Conservation (phyloP, 2,113 vertebrate genomes). For the Amphiprion percula region DNA sequence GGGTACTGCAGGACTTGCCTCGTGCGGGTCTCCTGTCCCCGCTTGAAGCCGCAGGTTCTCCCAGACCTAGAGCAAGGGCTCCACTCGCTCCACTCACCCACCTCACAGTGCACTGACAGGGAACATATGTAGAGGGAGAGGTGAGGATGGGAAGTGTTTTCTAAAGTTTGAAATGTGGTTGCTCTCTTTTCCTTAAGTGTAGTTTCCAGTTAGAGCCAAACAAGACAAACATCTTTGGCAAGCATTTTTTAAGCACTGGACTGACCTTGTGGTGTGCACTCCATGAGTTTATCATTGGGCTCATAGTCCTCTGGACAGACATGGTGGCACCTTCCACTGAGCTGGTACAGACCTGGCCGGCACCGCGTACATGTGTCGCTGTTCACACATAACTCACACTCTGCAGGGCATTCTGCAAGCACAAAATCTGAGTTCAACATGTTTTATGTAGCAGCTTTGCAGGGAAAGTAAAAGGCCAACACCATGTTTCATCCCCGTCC, state of each 20-base stretch:
- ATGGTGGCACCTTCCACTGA: constrained; percentile 93
- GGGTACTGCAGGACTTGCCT: constrained; percentile 90
- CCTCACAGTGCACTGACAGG: constrained; percentile 93
- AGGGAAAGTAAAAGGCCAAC: constrained; percentile 9
- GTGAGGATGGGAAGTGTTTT: background rate
- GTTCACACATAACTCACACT: constrained; percentile 95
- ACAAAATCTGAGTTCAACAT: constrained; percentile 46
- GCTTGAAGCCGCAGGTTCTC: constrained; percentile 94
- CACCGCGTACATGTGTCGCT: constrained; percentile 94
- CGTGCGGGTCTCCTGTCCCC: constrained; percentile 92
- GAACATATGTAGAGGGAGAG: background rate
- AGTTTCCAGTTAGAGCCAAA: background rate
- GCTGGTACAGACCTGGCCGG: constrained; percentile 92
- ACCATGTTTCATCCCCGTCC: background rate
- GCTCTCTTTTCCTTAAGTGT: background rate
- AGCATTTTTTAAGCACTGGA: constrained; percentile 11
- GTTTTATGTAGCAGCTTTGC: background rate
- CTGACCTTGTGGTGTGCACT: constrained; percentile 91
- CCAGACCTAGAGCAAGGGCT: constrained; percentile 91
- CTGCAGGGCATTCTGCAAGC: constrained; percentile 92
- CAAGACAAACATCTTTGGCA: background rate
- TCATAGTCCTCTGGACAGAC: constrained; percentile 94
- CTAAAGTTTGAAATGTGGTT: background rate
- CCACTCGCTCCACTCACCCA: constrained; percentile 94
- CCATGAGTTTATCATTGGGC: constrained; percentile 92